Percentiles rank a stretch among this genome's conserved stretches.
Evolutionary conservation across 2,113 vertebrate genomes (phyloP).

Genomic region (Grantiella picta): DNA sequence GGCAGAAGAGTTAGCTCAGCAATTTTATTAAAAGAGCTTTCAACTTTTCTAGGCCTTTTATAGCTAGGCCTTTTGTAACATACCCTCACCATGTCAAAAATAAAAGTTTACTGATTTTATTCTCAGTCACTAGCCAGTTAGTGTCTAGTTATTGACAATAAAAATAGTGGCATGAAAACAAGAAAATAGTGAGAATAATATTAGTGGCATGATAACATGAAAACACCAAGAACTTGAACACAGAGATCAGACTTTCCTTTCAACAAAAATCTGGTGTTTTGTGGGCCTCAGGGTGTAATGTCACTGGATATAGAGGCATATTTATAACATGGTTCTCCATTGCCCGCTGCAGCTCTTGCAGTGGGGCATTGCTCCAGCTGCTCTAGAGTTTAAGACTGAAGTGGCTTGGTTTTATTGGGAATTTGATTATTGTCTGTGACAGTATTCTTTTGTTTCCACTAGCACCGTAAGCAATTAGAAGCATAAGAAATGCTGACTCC

Average conservation of each 20-base stretch:
- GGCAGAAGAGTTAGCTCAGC: background rate
- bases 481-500: background rate
- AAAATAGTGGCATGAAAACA: background rate
- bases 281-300: background rate
- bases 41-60: background rate
- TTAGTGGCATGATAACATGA: background rate
- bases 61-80: background rate
- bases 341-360: background rate
- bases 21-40: background rate
- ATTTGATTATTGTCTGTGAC: background rate
- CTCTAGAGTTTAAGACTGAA: background rate
- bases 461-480: background rate
- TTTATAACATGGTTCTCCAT: background rate
- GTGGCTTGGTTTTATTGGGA: background rate
- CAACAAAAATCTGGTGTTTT: background rate
- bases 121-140: background rate
- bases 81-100: background rate
- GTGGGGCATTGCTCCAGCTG: background rate
- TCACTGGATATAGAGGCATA: background rate
- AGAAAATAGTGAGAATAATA: background rate
- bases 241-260: background rate
- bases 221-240: background rate
- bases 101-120: background rate
- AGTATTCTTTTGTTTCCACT: background rate
- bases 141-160: no score